Percentiles rank a stretch among this genome's conserved stretches.
Evolutionary conservation across 1,140 invertebrate species (phyloP).

Genomic region (Drosophila sturtevanti): DNA sequence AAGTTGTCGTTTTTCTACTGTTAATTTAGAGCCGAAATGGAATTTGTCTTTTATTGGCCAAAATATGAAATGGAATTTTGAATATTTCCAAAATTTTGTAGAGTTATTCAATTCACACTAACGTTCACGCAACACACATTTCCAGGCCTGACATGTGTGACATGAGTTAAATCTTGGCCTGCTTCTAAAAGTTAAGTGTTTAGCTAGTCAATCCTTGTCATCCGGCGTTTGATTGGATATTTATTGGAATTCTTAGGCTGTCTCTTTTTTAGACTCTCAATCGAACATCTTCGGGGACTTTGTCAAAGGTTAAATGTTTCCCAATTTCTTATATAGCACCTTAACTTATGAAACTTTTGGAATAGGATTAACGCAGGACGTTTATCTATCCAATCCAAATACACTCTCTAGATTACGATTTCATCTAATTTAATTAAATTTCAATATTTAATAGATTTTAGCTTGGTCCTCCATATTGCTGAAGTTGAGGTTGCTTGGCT

Average conservation of each 20-base stretch:
- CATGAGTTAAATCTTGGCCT: constrained; percentile 33
- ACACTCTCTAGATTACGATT: not conserved
- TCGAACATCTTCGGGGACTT: too few species aligned
- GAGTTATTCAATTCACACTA: not conserved
- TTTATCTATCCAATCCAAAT: not conserved
- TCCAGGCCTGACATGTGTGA: not conserved
- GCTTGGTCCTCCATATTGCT: constrained; percentile 34
- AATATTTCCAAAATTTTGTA: constrained; percentile 18
- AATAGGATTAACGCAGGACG: not conserved
- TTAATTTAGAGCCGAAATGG: constrained; percentile 39
- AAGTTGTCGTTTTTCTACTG: not conserved
- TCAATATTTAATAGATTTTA: constrained; percentile 22
- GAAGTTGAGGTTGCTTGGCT: constrained; percentile 20
- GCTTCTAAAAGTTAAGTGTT: constrained; percentile 27
- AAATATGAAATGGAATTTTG: constrained; percentile 1
- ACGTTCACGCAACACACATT: not conserved
- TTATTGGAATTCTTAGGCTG: too few species aligned
- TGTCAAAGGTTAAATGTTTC: too few species aligned
- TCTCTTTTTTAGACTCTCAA: too few species aligned
- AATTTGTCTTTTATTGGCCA: constrained; percentile 12
- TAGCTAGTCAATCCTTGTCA: constrained; percentile 38
- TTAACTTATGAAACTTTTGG: not conserved
- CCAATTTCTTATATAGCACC: too few species aligned
- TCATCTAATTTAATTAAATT: not conserved
- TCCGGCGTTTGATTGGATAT: too few species aligned